Percentiles rank a stretch among this genome's conserved stretches.
Evolutionary conservation across 2,113 vertebrate species (phyloP).

Genomic region (Centropristis striata): DNA sequence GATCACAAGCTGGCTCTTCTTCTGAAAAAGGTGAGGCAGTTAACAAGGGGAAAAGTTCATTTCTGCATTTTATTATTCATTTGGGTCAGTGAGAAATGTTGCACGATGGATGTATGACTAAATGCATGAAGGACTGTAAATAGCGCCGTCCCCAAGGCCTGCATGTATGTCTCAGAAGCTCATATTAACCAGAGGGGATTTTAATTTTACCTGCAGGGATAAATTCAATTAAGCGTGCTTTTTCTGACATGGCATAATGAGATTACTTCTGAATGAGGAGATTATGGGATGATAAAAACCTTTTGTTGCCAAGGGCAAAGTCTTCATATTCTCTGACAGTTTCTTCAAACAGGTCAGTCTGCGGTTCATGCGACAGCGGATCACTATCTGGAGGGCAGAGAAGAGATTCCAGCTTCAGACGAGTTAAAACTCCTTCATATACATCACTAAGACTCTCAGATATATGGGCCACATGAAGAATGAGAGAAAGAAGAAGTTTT

Average conservation of each 20-base stretch:
- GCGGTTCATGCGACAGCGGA: conserved; percentile 83
- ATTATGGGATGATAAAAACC: conserved; percentile 44
- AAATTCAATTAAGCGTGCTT: conserved; percentile 50
- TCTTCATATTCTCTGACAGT: conserved; percentile 54
- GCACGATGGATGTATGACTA: conserved; percentile 1
- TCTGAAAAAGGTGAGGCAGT: conserved; percentile 17
- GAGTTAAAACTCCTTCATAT: neutral
- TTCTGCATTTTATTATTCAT: neutral
- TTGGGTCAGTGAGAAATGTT: conserved; percentile 4
- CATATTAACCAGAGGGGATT: conserved; percentile 21
- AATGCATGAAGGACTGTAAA: conserved; percentile 9
- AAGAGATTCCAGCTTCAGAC: neutral
- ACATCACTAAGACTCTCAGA: neutral
- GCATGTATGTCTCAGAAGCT: conserved; percentile 20
- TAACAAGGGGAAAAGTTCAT: neutral
- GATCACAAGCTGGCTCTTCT: conserved; percentile 41
- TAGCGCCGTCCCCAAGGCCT: conserved; percentile 9
- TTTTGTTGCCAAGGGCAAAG: conserved; percentile 40
- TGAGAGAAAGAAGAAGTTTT: no score
- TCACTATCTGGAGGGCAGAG: conserved; percentile 81
- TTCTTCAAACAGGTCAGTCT: conserved; percentile 82
- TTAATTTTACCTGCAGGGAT: conserved; percentile 32
- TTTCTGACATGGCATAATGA: conserved; percentile 18
- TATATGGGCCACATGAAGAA: neutral
- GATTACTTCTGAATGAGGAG: conserved; percentile 45